Conservation (phyloP, 2,113 vertebrate species). For the Caretta caretta region DNA sequence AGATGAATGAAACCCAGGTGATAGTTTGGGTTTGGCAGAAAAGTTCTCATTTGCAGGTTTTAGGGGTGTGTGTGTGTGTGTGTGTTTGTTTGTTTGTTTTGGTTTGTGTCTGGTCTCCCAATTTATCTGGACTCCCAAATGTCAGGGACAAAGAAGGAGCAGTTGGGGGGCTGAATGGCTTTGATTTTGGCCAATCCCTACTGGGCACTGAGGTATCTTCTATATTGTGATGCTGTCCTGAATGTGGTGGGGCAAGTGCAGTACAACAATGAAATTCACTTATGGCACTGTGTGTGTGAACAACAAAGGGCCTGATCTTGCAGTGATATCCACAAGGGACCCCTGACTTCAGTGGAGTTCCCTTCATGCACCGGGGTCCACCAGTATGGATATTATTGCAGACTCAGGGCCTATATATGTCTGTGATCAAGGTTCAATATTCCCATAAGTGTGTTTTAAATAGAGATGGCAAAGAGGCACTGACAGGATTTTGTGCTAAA, state of each 20-base stretch:
- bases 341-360: neutral
- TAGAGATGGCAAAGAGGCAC: neutral
- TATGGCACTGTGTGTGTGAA: neutral
- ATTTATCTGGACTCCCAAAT: neutral
- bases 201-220: neutral
- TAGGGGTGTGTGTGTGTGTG: too few species aligned
- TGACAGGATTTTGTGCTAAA: constrained; percentile 64
- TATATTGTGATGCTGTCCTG: neutral
- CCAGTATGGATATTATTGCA: neutral
- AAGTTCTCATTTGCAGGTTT: neutral
- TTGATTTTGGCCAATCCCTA: neutral
- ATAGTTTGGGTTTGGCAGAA: neutral
- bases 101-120: neutral
- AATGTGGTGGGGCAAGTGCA: neutral
- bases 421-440: neutral
- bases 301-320: neutral
- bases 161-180: neutral
- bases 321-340: fast-evolving
- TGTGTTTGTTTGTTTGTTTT: neutral
- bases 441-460: neutral
- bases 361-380: neutral
- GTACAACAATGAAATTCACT: neutral
- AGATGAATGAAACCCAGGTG: neutral
- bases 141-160: neutral
- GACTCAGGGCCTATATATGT: neutral